These are phyloP conservation scores for Scartelaos histophorus DNA, from an alignment of 2,113 vertebrate species.

Conservation along the genomic window DNA sequence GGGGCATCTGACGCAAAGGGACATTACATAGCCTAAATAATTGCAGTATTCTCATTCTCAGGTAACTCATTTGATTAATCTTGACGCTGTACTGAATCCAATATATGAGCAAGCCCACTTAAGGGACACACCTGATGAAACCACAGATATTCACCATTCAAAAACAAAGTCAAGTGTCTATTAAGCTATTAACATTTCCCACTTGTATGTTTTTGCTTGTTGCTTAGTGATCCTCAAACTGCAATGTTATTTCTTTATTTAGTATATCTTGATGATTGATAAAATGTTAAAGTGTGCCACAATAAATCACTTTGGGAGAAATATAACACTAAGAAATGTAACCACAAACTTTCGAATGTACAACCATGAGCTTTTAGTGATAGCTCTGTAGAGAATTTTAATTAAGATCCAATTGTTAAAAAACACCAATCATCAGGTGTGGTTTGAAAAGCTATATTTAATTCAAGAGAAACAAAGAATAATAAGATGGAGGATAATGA, in stretches of 20 bases:
- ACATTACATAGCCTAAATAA: too few species aligned
- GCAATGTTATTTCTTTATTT: background rate
- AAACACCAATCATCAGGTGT: too few species aligned
- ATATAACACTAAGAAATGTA: background rate
- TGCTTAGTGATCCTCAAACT: slow-evolving; percentile 50
- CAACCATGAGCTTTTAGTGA: too few species aligned
- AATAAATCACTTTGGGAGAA: background rate
- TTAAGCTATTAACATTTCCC: slow-evolving; percentile 46
- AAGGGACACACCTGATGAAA: slow-evolving; percentile 51
- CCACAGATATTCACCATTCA: slow-evolving; percentile 34
- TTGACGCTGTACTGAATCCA: background rate
- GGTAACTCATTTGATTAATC: background rate
- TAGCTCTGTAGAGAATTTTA: too few species aligned
- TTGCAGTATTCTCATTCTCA: too few species aligned
- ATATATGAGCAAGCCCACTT: slow-evolving; percentile 30
- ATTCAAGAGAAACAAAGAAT: too few species aligned
- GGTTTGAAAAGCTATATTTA: too few species aligned
- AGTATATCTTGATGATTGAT: slow-evolving; percentile 2
- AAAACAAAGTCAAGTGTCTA: slow-evolving; percentile 43
- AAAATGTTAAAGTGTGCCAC: background rate
- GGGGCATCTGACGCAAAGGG: too few species aligned
- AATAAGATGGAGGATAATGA: too few species aligned
- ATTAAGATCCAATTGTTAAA: too few species aligned
- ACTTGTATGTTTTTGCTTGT: slow-evolving; percentile 37
- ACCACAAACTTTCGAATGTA: background rate